Evolutionary conservation across 1,140 invertebrate species (phyloP).

Genomic region (Cydia fagiglandana): DNA sequence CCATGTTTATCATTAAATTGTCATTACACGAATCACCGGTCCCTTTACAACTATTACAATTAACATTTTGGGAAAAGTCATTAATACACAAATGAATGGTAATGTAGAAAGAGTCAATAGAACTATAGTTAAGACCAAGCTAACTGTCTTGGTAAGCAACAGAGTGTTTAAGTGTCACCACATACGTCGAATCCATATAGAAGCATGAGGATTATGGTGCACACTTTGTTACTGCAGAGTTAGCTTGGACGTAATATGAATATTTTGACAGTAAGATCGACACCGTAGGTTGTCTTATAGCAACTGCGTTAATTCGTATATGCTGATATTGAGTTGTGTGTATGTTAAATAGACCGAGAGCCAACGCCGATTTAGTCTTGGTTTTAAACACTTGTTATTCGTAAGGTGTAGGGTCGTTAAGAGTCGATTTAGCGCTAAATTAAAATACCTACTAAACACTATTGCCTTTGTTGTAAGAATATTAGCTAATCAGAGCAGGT

Average conservation of each 20-base stretch:
- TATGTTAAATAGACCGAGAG: background rate
- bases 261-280: background rate
- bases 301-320: background rate
- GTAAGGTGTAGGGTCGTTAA: too few species aligned
- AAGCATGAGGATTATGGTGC: too few species aligned
- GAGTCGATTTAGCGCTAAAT: too few species aligned
- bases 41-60: background rate
- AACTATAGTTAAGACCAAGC: background rate
- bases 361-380: background rate
- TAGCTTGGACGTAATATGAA: background rate
- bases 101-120: background rate
- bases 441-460: too few species aligned
- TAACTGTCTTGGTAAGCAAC: too few species aligned
- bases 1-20: slow-evolving; percentile 29
- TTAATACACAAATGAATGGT: background rate
- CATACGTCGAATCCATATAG: too few species aligned
- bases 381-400: too few species aligned
- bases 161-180: too few species aligned
- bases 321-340: background rate
- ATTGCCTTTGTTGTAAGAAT: too few species aligned
- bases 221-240: background rate
- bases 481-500: too few species aligned
- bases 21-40: slow-evolving; percentile 19
- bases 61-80: background rate
- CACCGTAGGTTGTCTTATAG: background rate